Percentiles rank a stretch among this genome's conserved stretches.
Evolutionary conservation across 2,113 vertebrate species (phyloP).

Genomic region (Miniopterus natalensis): DNA sequence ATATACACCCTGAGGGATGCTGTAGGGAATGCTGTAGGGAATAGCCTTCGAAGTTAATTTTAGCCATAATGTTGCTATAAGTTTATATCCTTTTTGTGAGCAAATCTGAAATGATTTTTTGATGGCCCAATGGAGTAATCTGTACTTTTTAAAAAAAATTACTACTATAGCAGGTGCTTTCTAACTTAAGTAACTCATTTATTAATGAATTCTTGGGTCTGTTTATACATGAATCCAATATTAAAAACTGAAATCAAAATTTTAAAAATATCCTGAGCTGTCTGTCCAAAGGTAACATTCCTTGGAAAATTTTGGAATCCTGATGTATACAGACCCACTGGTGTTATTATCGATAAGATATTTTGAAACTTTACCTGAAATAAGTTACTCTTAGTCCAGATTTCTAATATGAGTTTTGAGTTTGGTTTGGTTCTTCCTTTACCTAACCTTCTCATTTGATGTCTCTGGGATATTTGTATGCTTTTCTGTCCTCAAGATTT

Average conservation of each 20-base stretch:
- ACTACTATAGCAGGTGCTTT: background rate
- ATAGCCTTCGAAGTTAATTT: background rate
- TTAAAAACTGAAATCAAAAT: background rate
- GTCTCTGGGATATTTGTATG: background rate
- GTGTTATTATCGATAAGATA: background rate
- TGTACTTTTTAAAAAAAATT: background rate
- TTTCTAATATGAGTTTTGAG: background rate
- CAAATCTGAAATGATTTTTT: background rate
- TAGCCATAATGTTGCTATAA: slow-evolving; percentile 3
- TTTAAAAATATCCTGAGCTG: background rate
- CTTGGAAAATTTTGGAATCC: background rate
- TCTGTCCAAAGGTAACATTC: background rate
- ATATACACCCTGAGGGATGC: background rate
- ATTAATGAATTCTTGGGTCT: background rate
- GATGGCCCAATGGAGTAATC: background rate
- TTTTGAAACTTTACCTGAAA: slow-evolving; percentile 4
- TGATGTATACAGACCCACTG: background rate
- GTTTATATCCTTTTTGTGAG: background rate
- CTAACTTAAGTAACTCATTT: background rate
- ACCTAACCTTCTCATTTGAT: background rate
- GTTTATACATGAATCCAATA: background rate
- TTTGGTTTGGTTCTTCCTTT: slow-evolving; percentile 1
- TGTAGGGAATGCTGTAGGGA: background rate
- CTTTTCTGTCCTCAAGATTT: background rate
- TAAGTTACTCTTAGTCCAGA: background rate